phyloP scores from a whole-genome alignment of 2,113 vertebrate genomes.

The Eclectus roratus region DNA sequence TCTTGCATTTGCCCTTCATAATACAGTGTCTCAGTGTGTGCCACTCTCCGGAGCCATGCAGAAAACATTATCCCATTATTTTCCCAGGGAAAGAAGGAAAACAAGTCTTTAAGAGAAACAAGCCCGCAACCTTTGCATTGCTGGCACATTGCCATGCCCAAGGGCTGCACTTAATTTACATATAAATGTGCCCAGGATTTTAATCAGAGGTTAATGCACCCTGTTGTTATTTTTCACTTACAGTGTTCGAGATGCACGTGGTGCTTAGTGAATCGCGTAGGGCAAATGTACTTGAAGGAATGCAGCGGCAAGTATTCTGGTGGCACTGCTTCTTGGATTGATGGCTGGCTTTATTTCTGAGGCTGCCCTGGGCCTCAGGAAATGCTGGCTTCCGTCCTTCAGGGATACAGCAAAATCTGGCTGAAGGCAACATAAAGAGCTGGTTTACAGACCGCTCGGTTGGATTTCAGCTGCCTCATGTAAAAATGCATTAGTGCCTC shows the following conservation, averaged over 20 bases:
- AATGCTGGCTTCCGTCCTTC: not conserved
- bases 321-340: not conserved
- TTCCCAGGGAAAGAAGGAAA: conserved; percentile 8
- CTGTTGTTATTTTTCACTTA: conserved; percentile 35
- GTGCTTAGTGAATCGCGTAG: not conserved
- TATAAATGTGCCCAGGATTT: conserved; percentile 33
- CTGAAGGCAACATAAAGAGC: fast-evolving
- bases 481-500: not conserved
- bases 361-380: not conserved
- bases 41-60: not conserved
- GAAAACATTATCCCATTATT: conserved; percentile 19
- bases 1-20: not conserved
- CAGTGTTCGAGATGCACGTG: not conserved
- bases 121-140: not conserved
- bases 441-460: not conserved
- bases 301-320: not conserved
- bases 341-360: not conserved
- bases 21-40: not conserved
- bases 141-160: not conserved
- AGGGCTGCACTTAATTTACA: conserved; percentile 40
- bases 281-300: not conserved
- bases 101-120: conserved; percentile 7
- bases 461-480: not conserved
- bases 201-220: conserved; percentile 23
- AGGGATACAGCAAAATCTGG: not conserved